A percentile compares a stretch with the other conserved stretches of the same genome.
Evolutionary conservation across 2,888 invertebrate species (phyloP).

Genomic region (Ormyrus rosae): DNA sequence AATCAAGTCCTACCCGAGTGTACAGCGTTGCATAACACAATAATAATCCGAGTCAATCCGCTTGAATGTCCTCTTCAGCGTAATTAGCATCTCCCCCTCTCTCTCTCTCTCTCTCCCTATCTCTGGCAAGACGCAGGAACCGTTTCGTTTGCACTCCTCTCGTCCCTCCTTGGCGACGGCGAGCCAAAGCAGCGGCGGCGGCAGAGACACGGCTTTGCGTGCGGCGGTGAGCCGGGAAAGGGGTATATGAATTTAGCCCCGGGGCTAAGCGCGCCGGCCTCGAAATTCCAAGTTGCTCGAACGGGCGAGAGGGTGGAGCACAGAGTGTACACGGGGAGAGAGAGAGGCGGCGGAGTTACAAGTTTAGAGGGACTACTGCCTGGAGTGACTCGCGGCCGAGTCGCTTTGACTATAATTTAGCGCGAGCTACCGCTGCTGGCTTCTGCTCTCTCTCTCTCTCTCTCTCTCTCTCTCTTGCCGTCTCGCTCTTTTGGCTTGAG

Average conservation of each 20-base stretch:
- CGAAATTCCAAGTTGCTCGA: slow-evolving; percentile 49
- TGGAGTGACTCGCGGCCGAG: slow-evolving; percentile 10
- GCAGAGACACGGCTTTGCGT: neutral
- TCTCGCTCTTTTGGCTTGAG: too few species aligned
- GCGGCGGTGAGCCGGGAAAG: neutral
- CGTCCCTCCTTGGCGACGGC: neutral
- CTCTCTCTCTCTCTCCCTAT: too few species aligned
- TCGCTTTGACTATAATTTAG: slow-evolving; percentile 52
- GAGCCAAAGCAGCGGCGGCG: slow-evolving; percentile 5
- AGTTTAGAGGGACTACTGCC: slow-evolving; percentile 41
- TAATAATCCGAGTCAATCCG: slow-evolving; percentile 34
- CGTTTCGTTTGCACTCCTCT: slow-evolving; percentile 34
- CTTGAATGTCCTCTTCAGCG: slow-evolving; percentile 6
- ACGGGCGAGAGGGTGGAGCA: neutral
- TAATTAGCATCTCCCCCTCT: slow-evolving; percentile 13
- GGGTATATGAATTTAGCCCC: slow-evolving; percentile 48
- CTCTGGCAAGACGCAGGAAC: neutral
- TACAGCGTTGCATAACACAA: neutral
- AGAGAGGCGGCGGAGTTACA: slow-evolving; percentile 16
- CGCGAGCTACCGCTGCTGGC: neutral
- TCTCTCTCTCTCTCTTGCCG: too few species aligned
- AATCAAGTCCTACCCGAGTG: too few species aligned
- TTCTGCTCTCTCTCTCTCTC: too few species aligned
- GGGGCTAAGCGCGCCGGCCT: slow-evolving; percentile 46
- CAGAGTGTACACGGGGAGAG: neutral